Evolutionary conservation across 2,888 invertebrate species (phyloP), one percentile per base, ranked within the genome.

Genomic region (Furcula furcula): DNA sequence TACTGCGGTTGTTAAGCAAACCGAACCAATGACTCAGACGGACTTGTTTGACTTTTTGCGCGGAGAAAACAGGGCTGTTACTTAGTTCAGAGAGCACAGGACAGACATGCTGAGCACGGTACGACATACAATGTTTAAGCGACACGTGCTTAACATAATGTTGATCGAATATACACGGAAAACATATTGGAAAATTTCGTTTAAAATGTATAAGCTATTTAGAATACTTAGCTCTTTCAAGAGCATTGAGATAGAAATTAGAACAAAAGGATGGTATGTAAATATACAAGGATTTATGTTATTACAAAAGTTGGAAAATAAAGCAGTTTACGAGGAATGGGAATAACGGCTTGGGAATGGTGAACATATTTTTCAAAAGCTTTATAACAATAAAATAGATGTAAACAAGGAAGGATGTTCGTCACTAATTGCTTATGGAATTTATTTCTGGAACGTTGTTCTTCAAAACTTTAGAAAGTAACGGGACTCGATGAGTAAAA

Each of bases 11-110:
- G 54, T 50, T 46, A 37, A 58, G 54, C 47, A 53, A 59, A 59
- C 50, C 44, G 45, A 55, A 36, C 35, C 49, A 45, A 55, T 71
- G 71, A 69, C 46, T 71, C 71, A 72, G 36, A 44, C 31, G 30
- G 40, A 63, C 65, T 66, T 62, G 67, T 66, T 60, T 60, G 47
- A 49, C 42, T 63, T 67, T 64, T 64, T 60, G 55, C 51, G 53
- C 25, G 34, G 53, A 56, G 55, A 61, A 56, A 58, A 65, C 58
- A 57, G 47, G 54, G 49, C 48, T 43, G 48, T 46, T 44, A 57
- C 43, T 50, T 44, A 46, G 46, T 50, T 38, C 41, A 48, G 35
- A 51, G 44, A 43, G 31, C 46, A 42, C 30, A 33, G 42, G 36
- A 48, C 37, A 43, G 28, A 44, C 46, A 46, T 33, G 40, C 39